Evolutionary conservation across 2,888 invertebrate species (phyloP), one percentile per base, ranked within the genome.

Genomic region (Elmis aenea): DNA sequence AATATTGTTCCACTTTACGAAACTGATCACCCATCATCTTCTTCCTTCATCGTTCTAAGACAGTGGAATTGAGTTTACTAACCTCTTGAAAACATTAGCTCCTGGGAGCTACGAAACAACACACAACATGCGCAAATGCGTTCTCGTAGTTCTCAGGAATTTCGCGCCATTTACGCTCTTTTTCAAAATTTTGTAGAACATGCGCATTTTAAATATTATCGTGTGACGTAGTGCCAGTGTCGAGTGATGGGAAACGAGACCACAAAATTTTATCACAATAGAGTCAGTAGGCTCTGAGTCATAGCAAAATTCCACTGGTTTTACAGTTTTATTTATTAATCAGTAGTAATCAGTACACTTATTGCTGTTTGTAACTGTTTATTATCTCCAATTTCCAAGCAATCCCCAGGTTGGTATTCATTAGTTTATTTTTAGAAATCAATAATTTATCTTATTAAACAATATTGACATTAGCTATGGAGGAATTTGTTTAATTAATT

Each of bases 21-120:
- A 85, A 87, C 77, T 86, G 86, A 79, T 88, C 88, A 77, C 83
- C 83, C 83, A 87, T 88, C 86, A 88, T 88, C 80, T 85, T 85
- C 76, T 72, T 74, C 75, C 71, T 60, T 62, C 68, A 66, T 67
- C 59, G 57, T 45, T 48, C 42, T 47, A 34, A 38, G 24, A 33
- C 42, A 36, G 37, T 46, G 39, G 41, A 39, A 33, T 33, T 12
- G 33, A 18, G 13, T 38, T 23, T 42, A 46, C 39, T 46, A 42
- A 36, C 37, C 35, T 39, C 27, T 33, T 25, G 32, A 40, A 42
- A 41, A 44, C 47, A 38, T 45, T 21, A 18, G 25, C 8, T 23
- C 14, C 3, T 15, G 16, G 2, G 18, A 18, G 27, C 27, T 34
- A 34, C 34, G 24, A 32, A 14, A 30, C 14, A 20, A 22, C 22